Conservation (phyloP, 2,113 vertebrate genomes). For the Telmatochromis bifrenatus region DNA sequence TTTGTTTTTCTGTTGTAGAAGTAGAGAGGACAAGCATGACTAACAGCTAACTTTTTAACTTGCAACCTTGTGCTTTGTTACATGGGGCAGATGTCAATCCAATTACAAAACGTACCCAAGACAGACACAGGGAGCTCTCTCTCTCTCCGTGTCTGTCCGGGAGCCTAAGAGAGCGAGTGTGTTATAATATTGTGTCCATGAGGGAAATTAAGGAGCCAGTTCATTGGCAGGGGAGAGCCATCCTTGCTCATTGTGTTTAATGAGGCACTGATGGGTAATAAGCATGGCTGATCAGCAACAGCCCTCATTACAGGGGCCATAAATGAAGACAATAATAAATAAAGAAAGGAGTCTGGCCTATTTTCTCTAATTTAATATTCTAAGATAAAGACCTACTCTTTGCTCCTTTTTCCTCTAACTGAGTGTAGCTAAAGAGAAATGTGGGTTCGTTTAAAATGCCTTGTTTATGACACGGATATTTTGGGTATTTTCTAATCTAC, state of each 20-base stretch:
- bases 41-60: constrained; percentile 31
- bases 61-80: constrained; percentile 43
- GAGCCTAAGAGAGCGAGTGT: not conserved
- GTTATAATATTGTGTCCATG: constrained; percentile 68
- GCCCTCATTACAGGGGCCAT: constrained; percentile 71
- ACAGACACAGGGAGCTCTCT: not conserved
- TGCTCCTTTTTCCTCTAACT: constrained; percentile 16
- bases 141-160: not conserved
- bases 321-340: constrained; percentile 71
- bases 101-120: constrained; percentile 44
- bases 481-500: constrained; percentile 9
- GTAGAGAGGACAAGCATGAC: not conserved
- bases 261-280: constrained; percentile 78
- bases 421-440: not conserved
- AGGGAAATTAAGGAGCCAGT: constrained; percentile 74
- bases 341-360: constrained; percentile 63
- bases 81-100: constrained; percentile 36
- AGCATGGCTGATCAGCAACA: constrained; percentile 73
- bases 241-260: constrained; percentile 73
- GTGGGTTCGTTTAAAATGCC: not conserved
- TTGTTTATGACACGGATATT: not conserved
- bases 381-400: constrained; percentile 64
- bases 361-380: constrained; percentile 73
- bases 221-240: constrained; percentile 68
- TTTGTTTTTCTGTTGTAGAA: not conserved